phyloP scores from a whole-genome alignment of 2,113 vertebrate species.

The Delphinus delphis region DNA sequence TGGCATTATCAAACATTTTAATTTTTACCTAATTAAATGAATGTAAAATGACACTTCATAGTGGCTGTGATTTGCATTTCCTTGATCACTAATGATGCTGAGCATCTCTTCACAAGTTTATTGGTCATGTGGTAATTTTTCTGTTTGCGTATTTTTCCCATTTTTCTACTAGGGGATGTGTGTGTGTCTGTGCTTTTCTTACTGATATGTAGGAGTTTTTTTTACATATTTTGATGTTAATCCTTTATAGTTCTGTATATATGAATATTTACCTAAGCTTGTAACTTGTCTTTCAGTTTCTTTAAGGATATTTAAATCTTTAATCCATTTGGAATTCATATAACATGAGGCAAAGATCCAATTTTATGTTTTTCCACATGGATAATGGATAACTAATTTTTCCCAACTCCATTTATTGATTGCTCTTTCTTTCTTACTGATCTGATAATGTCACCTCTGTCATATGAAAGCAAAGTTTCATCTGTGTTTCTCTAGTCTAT shows the following conservation, averaged over 20 bases:
- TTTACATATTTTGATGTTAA: background rate
- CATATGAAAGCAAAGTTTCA: background rate
- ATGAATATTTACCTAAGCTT: background rate
- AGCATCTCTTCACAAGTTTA: background rate
- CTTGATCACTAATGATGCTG: background rate
- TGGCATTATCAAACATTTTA: conserved; percentile 12
- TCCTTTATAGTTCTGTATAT: background rate
- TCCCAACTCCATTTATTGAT: background rate
- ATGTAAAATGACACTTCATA: background rate
- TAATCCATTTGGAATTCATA: background rate
- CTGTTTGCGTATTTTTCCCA: background rate
- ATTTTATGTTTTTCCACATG: background rate
- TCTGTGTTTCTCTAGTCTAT: background rate
- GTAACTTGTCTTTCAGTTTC: background rate
- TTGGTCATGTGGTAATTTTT: background rate
- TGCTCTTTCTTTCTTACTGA: background rate
- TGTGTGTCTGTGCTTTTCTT: background rate
- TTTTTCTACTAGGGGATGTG: background rate
- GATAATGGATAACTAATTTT: background rate
- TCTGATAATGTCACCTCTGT: background rate
- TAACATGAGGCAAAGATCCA: background rate
- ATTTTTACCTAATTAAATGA: conserved; percentile 41
- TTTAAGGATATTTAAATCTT: background rate
- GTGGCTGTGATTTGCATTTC: background rate
- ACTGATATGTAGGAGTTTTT: background rate